Evolutionary conservation across 2,888 invertebrate species (phyloP), one percentile per base, ranked within the genome.

Genomic region (Erebia palarica): DNA sequence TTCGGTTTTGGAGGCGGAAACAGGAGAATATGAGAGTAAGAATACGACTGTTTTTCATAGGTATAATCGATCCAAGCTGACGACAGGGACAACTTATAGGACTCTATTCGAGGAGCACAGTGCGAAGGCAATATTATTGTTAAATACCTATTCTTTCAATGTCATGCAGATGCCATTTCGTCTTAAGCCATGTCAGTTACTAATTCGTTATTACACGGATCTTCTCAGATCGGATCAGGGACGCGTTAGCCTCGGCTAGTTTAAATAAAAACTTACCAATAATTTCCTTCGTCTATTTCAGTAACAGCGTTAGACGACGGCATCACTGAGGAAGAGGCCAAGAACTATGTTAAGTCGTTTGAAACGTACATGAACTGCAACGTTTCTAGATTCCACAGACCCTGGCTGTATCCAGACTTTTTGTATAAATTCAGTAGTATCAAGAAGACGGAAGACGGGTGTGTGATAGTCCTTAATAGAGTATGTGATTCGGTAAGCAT

Each of bases 351-450:
- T 58, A 71, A 78, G 10, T 77, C 81, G 1, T 79, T 82, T 3
- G 77, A 78, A 69, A 76, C 76, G 49, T 78, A 78, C 66, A 68
- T 79, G 21, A 77, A 75, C 63, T 75, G 78, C 18, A 76, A 78
- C 51, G 77, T 73, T 0, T 44, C 74, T 13, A 78, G 83, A 60
- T 81, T 81, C 68, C 76, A 77, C 42, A 79, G 76, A 13, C 65
- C 81, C 21, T 84, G 83, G 81, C 68, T 84, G 2, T 80, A 83
- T 49, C 75, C 76, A 8, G 75, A 81, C 0, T 75, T 78, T 1
- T 71, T 84, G 7, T 84, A 78, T 68, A 36, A 36, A 36, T 36
- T 36, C 36, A 36, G 36, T 36, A 36, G 36, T 36, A 36, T 36
- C 36, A 36, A 83, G 69, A 82, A 74, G 53, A 69, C 73, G 47